Evolutionary conservation across 2,113 vertebrate species (phyloP).

Genomic region (Tachysurus vachellii): DNA sequence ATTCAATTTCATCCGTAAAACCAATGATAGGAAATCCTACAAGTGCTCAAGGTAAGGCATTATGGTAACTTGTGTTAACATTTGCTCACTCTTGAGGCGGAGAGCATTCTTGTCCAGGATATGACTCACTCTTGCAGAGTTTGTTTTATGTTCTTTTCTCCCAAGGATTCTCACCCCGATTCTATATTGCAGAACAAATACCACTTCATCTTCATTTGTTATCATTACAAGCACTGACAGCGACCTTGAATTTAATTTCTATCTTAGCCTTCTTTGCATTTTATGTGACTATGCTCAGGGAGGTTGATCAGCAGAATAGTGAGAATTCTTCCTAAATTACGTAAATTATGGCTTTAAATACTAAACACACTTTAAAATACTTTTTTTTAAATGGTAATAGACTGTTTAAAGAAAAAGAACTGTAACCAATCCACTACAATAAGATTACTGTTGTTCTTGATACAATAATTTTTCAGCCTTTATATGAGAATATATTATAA

Average conservation of each 20-base stretch:
- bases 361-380: not conserved
- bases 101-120: not conserved
- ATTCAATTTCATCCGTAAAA: not conserved
- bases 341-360: not conserved
- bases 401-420: not conserved
- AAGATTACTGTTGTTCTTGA: not conserved
- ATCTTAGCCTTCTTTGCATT: slow-evolving; percentile 24
- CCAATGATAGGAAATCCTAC: not conserved
- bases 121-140: not conserved
- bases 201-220: slow-evolving; percentile 27
- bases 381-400: not conserved
- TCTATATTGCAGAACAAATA: slow-evolving; percentile 8
- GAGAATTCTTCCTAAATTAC: not conserved
- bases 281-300: not conserved
- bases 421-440: not conserved
- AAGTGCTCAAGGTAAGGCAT: not conserved
- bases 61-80: too few relatives aligned
- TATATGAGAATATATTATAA: not conserved
- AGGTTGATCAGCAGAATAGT: not conserved
- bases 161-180: not conserved
- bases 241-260: slow-evolving; percentile 16
- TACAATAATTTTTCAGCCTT: not conserved
- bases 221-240: slow-evolving; percentile 12
- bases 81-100: not conserved
- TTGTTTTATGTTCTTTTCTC: not conserved